Conservation (phyloP, 2,113 vertebrate genomes). For the Chrysemys picta region DNA sequence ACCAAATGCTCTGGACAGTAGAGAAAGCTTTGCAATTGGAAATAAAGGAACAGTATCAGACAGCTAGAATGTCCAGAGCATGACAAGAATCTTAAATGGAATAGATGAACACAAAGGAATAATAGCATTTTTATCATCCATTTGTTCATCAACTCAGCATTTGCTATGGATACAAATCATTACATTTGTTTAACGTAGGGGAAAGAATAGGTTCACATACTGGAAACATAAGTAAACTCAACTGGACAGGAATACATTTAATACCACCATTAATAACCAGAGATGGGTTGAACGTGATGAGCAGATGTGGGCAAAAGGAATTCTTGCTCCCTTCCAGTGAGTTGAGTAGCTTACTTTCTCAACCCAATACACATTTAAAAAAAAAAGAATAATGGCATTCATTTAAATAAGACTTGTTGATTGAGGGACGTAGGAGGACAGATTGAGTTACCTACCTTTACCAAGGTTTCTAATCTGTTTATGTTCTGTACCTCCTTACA, state of each 20-base stretch:
- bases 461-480: slow-evolving; percentile 50
- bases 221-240: slow-evolving; percentile 42
- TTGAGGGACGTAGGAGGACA: neutral
- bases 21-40: slow-evolving; percentile 46
- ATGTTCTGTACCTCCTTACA: neutral
- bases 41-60: slow-evolving; percentile 54
- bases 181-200: slow-evolving; percentile 58
- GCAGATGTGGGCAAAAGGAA: slow-evolving; percentile 39
- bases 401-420: slow-evolving; percentile 71
- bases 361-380: neutral
- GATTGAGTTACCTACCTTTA: slow-evolving; percentile 44
- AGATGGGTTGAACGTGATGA: slow-evolving; percentile 38
- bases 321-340: slow-evolving; percentile 58
- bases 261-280: slow-evolving; percentile 55
- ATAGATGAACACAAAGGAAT: slow-evolving; percentile 45
- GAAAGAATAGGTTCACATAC: slow-evolving; percentile 45
- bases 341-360: slow-evolving; percentile 36
- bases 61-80: slow-evolving; percentile 37
- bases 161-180: slow-evolving; percentile 58
- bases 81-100: slow-evolving; percentile 67
- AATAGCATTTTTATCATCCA: slow-evolving; percentile 53
- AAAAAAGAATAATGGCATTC: slow-evolving; percentile 62
- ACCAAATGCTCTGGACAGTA: slow-evolving; percentile 55
- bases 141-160: slow-evolving; percentile 44
- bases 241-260: slow-evolving; percentile 60